Percentiles rank a stretch among this genome's conserved stretches.
Evolutionary conservation across 1,140 invertebrate species (phyloP).

Genomic region (Hylaeus anthracinus): DNA sequence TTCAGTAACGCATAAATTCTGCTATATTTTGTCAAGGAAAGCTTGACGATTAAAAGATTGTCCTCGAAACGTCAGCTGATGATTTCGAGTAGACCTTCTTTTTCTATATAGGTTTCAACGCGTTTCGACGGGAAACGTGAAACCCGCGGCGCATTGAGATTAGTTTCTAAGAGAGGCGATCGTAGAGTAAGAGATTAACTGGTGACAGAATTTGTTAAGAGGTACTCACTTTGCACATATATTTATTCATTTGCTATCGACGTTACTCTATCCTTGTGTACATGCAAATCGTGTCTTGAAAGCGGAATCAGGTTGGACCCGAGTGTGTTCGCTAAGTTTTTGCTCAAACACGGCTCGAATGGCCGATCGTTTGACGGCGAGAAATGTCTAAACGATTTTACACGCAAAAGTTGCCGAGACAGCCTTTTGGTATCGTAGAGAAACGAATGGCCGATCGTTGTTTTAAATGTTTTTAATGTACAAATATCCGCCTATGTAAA

Average conservation of each 20-base stretch:
- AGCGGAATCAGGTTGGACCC: neutral
- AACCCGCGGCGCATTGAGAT: too few relatives aligned
- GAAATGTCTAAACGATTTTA: neutral
- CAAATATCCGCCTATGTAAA: slow-evolving; percentile 29
- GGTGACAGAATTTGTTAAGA: slow-evolving; percentile 25
- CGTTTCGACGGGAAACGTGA: neutral
- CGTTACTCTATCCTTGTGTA: slow-evolving; percentile 19
- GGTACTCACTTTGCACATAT: slow-evolving; percentile 34
- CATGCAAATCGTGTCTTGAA: neutral
- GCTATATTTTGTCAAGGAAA: too few relatives aligned
- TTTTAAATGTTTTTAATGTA: neutral
- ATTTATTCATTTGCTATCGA: slow-evolving; percentile 31
- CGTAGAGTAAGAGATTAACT: neutral
- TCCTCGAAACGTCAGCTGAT: too few relatives aligned
- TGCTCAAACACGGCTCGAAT: neutral
- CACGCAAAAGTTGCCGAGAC: neutral
- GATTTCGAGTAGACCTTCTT: neutral
- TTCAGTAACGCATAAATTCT: too few relatives aligned
- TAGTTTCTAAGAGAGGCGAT: neutral
- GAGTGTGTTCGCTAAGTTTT: neutral
- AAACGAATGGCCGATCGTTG: neutral
- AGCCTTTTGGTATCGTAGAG: neutral
- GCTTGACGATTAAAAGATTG: too few relatives aligned
- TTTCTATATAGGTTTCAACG: neutral
- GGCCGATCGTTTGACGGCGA: neutral